Base-by-base conservation (phyloP, 2,113 vertebrate genomes). In the Megaceryle torquata region DNA sequence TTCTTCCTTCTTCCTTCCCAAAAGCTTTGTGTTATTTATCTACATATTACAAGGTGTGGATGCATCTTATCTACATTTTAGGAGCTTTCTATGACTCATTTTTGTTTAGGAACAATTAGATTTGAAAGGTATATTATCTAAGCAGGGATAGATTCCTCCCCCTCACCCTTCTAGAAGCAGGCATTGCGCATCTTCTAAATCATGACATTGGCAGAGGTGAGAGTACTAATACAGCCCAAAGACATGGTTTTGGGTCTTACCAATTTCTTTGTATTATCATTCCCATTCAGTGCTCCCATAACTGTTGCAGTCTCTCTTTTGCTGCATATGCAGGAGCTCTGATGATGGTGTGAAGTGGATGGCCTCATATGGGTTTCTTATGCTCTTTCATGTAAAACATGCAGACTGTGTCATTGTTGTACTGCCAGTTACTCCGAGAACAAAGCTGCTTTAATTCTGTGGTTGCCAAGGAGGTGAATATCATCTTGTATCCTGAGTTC, bases 221-320 rank as follows among this genome's bases (percentile, higher is more conserved):
- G 29, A 51, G 39, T 35, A 75, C 17, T 71, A 71, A 37, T 54
- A 33, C 13, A 82, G 63, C 43, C n/a, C 48, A 76, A 50, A 91
- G 50, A 20, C 15, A 6, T 41, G 20, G 13, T 17, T 93, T 53
- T 4, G 70, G 29, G 31, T 31, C 87, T 71, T 76, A 35, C 16
- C 37, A 43, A 2, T 39, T 35, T 69, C 37, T 57, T 72, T 65
- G 41, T 71, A 80, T 2, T 74, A 11, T 9, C 11, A 0, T 9
- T 64, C 50, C 22, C 0, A 0, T n/a, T 71, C 22, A 21, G 13
- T 43, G 35, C 56, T 77, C 82, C 35, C 1, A 0, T 50, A 63
- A 15, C 24, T 50, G 68, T 57, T 59, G n/a, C 8, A 67, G 31
- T 56, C 94, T 48, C 72, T 70, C 3, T 69, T 89, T 63, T 31